Evolutionary conservation across 2,888 invertebrate species (phyloP), one percentile per base, ranked within the genome.

Genomic region (Eupsilia transversa): DNA sequence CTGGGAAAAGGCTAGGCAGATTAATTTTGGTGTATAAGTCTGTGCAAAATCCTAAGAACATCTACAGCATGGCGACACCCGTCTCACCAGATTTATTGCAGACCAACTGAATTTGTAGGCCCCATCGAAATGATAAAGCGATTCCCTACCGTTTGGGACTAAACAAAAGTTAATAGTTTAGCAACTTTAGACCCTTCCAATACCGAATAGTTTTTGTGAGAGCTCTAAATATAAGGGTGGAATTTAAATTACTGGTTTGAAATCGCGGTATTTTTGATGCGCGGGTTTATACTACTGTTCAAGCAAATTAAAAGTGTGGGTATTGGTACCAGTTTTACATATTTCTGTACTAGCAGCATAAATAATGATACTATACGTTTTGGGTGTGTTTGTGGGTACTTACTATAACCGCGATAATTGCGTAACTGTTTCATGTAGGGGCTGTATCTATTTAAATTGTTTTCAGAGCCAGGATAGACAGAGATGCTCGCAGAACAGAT

Each of bases 161-260:
- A 87, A 89, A 90, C 89, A 90, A 90, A 89, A 91, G 89, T 91
- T 89, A 89, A 91, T 90, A 90, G 91, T 89, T 90, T 81, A 87
- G 74, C 70, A 87, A 89, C 77, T 84, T 76, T 63, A 68, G 74
- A 85, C 86, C 86, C 82, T 86, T 79, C 72, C 72, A 72, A 80
- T 86, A 77, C 49, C 60, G 57, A 82, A 83, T 79, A 74, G 84
- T 83, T 87, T 84, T 87, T 87, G 77, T 70, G 52, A 52, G 52
- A 67, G 46, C 64, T 74, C 46, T 57, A 66, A 77, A 82, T 77
- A 46, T 84, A 61, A 59, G 56, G 56, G 68, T 0, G 20, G 38
- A 77, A 70, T 71, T 59, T 69, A 70, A 77, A 82, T 61, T 65
- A 73, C 66, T 59, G 46, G 67, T 46, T 60, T 30, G 49, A 57